Conservation (phyloP, 2,113 vertebrate species). For the Lophochroa leadbeateri region DNA sequence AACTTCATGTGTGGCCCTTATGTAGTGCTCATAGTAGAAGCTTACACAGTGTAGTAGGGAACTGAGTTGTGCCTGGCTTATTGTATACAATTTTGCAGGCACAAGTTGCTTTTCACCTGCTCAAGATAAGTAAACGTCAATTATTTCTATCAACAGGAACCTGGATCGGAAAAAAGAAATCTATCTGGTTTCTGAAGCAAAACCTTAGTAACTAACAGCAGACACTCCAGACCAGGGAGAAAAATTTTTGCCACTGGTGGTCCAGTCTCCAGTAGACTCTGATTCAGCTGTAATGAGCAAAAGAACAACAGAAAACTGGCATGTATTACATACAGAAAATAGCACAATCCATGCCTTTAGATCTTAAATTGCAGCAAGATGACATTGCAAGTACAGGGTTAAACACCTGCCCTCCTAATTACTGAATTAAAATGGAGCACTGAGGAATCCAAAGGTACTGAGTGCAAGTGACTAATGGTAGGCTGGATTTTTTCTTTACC, state of each 20-base stretch:
- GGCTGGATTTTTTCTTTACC: neutral
- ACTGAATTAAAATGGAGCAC: neutral
- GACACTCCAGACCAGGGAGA: neutral
- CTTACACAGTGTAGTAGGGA: neutral
- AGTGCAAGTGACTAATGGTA: neutral
- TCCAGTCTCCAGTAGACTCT: neutral
- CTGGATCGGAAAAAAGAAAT: neutral
- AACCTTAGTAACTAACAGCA: neutral
- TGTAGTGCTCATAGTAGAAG: neutral
- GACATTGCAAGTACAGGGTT: neutral
- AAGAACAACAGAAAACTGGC: neutral
- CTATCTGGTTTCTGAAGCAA: neutral
- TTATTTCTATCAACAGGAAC: neutral
- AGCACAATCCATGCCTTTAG: accelerated
- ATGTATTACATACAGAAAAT: neutral
- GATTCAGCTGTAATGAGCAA: neutral
- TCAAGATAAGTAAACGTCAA: neutral
- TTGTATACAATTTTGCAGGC: neutral
- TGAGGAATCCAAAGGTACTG: neutral
- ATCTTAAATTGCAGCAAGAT: neutral
- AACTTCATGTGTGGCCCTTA: neutral
- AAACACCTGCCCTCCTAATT: neutral
- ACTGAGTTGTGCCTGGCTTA: neutral
- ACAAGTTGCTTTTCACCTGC: neutral
- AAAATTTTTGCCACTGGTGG: neutral